Percentiles rank a stretch among this genome's conserved stretches.
Conservation (phyloP, 2,797 vertebrate species). For the Xyrichtys novacula region DNA sequence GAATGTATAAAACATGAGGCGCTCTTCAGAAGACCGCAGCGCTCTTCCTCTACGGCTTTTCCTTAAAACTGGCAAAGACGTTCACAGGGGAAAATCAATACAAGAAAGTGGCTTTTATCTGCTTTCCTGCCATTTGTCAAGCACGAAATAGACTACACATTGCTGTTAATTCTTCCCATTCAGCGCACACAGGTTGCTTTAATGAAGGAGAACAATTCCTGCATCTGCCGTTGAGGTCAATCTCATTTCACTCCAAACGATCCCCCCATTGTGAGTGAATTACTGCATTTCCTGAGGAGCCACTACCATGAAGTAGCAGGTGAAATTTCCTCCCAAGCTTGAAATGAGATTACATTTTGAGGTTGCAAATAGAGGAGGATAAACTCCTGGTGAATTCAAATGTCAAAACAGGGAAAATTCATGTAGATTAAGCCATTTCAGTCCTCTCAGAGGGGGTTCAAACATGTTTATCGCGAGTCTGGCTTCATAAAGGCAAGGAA, state of each 20-base stretch:
- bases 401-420: conserved; percentile 3
- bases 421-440: conserved; percentile 9
- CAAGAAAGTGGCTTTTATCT: conserved; percentile 9
- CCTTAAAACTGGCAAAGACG: neutral
- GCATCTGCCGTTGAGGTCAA: conserved; percentile 53
- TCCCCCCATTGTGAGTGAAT: conserved; percentile 47
- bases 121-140: conserved; percentile 27
- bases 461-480: conserved; percentile 20
- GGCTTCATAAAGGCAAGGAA: conserved; percentile 14
- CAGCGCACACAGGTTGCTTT: conserved; percentile 17
- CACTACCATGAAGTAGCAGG: neutral
- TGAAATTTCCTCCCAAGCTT: conserved; percentile 3
- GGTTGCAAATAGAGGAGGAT: conserved; percentile 19
- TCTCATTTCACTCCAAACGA: conserved; percentile 47
- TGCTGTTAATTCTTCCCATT: neutral
- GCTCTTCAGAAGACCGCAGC: neutral
- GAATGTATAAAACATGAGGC: conserved; percentile 19
- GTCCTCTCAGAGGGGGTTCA: conserved; percentile 1
- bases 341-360: conserved; percentile 30
- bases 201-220: conserved; percentile 44
- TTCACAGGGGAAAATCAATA: conserved; percentile 4
- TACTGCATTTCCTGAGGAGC: conserved; percentile 26
- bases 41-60: neutral
- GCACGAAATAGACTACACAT: neutral
- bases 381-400: conserved; percentile 7